Evolutionary conservation across 2,888 invertebrate species (phyloP).

Genomic region (Alitta virens): DNA sequence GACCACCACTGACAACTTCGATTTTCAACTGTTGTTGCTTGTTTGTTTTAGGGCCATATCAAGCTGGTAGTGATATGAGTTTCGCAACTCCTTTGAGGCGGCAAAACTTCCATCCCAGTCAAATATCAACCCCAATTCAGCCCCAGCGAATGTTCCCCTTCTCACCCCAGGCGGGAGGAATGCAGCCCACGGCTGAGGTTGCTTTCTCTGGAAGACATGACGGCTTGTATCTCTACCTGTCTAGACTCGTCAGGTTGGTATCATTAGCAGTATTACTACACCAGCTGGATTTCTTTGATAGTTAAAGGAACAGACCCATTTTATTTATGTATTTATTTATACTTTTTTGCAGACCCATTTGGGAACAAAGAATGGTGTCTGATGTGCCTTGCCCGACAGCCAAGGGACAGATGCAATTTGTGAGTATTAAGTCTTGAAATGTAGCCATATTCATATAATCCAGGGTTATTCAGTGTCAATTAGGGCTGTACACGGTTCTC

Average conservation of each 20-base stretch:
- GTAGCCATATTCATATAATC: too few species aligned
- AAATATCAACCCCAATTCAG: slow-evolving; percentile 44
- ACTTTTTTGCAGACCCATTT: slow-evolving; percentile 67
- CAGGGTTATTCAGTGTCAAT: too few species aligned
- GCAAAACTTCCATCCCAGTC: slow-evolving; percentile 32
- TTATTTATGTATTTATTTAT: too few species aligned
- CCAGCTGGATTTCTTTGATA: too few species aligned
- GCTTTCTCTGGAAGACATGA: slow-evolving; percentile 81
- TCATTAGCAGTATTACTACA: not conserved
- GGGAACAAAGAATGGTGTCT: slow-evolving; percentile 63
- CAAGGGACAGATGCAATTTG: slow-evolving; percentile 45
- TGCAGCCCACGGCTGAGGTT: slow-evolving; percentile 33
- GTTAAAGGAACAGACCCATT: too few species aligned
- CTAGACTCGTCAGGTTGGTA: slow-evolving; percentile 70
- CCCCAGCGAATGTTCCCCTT: slow-evolving; percentile 9
- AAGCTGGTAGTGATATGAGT: too few species aligned
- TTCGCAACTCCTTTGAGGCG: too few species aligned
- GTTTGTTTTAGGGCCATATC: too few species aligned
- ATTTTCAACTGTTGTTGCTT: too few species aligned
- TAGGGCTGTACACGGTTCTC: too few species aligned
- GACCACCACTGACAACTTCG: too few species aligned
- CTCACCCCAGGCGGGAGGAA: slow-evolving; percentile 14
- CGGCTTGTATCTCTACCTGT: slow-evolving; percentile 86
- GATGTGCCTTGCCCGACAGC: slow-evolving; percentile 41
- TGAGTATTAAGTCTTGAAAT: too few species aligned